phyloP scores from a whole-genome alignment of 1,140 invertebrate genomes.

The Reticulitermes speratus region DNA sequence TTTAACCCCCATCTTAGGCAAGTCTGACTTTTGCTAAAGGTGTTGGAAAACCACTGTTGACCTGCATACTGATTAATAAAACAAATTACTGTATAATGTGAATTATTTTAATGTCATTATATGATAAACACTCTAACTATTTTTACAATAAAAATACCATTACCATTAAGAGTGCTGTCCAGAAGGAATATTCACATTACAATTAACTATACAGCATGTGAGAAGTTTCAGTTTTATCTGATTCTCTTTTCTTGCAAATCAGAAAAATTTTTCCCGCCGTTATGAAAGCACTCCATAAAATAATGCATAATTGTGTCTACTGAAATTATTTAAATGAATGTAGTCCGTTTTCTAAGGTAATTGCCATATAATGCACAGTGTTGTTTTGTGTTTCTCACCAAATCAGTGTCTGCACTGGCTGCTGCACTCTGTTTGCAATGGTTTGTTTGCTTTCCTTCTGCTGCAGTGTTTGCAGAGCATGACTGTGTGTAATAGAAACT shows the following conservation, averaged over 20 bases:
- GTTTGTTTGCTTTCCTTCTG: neutral
- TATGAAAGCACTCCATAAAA: neutral
- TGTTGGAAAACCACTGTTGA: neutral
- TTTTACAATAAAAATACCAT: neutral
- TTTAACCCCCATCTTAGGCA: neutral
- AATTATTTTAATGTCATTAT: neutral
- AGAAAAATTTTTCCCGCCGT: neutral
- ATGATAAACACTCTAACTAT: neutral
- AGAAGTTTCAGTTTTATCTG: neutral
- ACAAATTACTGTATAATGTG: neutral
- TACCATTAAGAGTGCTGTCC: neutral
- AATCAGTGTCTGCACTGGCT: neutral
- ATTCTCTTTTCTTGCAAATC: neutral
- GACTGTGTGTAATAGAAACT: neutral
- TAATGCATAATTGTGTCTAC: neutral
- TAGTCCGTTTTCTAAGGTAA: neutral
- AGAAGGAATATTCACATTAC: neutral
- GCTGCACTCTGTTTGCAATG: neutral
- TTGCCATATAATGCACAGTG: neutral
- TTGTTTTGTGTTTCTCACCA: neutral
- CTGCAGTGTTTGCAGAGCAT: neutral
- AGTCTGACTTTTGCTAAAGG: neutral
- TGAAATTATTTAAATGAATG: neutral
- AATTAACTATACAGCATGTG: neutral
- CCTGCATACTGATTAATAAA: neutral